These are phyloP conservation scores for Mesorhabditis belari DNA, from an alignment of 2,888 invertebrate species.

Conservation along the genomic window DNA sequence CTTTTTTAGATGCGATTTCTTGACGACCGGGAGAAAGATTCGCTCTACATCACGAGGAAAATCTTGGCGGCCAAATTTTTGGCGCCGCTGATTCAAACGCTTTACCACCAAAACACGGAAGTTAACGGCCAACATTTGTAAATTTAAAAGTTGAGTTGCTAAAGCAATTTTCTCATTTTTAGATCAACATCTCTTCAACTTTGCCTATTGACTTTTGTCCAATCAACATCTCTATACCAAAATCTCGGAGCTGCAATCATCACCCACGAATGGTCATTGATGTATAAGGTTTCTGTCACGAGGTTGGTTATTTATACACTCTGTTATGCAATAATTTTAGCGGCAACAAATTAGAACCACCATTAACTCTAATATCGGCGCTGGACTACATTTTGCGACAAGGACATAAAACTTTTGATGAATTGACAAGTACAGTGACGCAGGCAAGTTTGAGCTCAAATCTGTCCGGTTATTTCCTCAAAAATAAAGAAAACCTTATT, in stretches of 20 bases:
- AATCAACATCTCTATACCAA: constrained; percentile 34
- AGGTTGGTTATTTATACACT: constrained; percentile 2
- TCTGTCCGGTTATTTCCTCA: no score
- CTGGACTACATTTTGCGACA: constrained; percentile 12
- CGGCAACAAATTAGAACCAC: constrained; percentile 8
- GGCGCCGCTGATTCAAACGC: constrained; percentile 31
- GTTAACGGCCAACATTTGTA: constrained; percentile 21
- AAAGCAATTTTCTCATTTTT: not conserved
- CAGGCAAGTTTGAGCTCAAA: constrained; percentile 1
- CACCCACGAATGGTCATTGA: constrained; percentile 36
- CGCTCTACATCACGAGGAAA: constrained; percentile 38
- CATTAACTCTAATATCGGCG: constrained; percentile 16
- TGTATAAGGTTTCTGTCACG: constrained; percentile 2
- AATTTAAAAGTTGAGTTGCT: not conserved
- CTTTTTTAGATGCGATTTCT: constrained; percentile 7
- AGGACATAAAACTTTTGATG: constrained; percentile 4
- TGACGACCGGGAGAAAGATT: constrained; percentile 25
- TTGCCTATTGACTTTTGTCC: constrained; percentile 35
- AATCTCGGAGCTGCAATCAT: constrained; percentile 37
- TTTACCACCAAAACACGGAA: constrained; percentile 16
- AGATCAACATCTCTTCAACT: constrained; percentile 29
- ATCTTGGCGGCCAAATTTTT: constrained; percentile 42
- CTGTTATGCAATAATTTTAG: constrained; percentile 1
- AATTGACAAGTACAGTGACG: constrained; percentile 1
- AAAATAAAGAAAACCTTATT: no score